phyloP scores from a whole-genome alignment of 2,113 vertebrate genomes.

The Lepidiolamprologus cunningtoni region DNA sequence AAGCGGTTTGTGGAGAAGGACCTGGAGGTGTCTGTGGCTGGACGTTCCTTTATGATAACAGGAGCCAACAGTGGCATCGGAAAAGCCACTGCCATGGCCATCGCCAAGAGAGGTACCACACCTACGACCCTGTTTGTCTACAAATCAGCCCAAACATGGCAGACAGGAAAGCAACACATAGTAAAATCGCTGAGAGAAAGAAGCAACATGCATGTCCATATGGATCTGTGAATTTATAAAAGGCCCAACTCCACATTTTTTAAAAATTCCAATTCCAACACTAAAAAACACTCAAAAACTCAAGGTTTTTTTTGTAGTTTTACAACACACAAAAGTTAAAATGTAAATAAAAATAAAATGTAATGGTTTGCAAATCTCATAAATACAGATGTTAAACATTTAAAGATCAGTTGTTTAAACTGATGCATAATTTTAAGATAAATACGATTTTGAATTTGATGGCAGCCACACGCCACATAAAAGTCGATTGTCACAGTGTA shows the following conservation, averaged over 20 bases:
- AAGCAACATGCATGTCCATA: background rate
- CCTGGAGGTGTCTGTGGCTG: slow-evolving; percentile 69
- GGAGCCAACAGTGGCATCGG: slow-evolving; percentile 77
- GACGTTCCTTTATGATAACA: slow-evolving; percentile 74
- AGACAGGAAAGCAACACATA: background rate
- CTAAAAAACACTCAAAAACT: background rate
- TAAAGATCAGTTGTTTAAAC: background rate
- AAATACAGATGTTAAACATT: background rate
- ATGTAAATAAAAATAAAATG: background rate
- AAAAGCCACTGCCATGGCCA: slow-evolving; percentile 67
- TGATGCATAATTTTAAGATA: background rate
- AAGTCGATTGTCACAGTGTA: background rate
- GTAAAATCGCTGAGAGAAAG: background rate
- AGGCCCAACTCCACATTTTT: background rate
- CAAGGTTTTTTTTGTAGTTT: background rate
- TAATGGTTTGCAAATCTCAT: background rate
- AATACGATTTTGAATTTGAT: background rate
- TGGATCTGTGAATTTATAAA: background rate
- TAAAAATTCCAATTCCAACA: background rate
- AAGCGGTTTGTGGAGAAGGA: slow-evolving; percentile 75
- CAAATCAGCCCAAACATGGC: background rate
- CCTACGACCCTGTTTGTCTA: background rate
- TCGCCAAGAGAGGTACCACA: slow-evolving; percentile 71
- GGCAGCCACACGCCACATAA: background rate
- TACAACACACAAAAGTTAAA: background rate